phyloP scores from a whole-genome alignment of 2,113 vertebrate genomes.

The Elgaria multicarinata region DNA sequence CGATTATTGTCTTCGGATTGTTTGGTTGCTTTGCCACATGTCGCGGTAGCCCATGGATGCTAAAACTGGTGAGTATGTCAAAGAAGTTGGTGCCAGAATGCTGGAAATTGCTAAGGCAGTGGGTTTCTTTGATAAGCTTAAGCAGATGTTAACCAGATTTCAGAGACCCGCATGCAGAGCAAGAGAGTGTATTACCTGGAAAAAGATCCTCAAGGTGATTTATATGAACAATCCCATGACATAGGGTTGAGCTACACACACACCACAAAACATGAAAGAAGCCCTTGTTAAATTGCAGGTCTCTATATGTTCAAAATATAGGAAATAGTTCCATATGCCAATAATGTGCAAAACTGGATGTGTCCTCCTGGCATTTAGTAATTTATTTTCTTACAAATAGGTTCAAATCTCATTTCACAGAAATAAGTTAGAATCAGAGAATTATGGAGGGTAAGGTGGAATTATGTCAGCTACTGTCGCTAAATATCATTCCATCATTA shows the following conservation, averaged over 20 bases:
- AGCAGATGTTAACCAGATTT: slow-evolving; percentile 17
- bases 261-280: background rate
- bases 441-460: background rate
- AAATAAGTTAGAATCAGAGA: background rate
- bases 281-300: background rate
- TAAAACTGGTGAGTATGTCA: slow-evolving; percentile 90
- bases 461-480: background rate
- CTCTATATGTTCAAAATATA: background rate
- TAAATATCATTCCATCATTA: background rate
- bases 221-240: background rate
- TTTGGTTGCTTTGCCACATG: slow-evolving; percentile 98
- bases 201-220: too few relatives aligned
- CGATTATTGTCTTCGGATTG: slow-evolving; percentile 96
- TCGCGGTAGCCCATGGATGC: slow-evolving; percentile 99
- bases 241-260: background rate
- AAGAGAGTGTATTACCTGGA: background rate
- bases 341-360: background rate
- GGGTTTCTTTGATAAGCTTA: slow-evolving; percentile 13
- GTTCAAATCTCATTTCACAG: background rate
- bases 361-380: background rate
- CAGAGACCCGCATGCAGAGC: background rate
- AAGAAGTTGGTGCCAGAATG: background rate
- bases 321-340: background rate
- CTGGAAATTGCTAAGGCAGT: background rate
- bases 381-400: background rate